Conservation (phyloP, 2,888 invertebrate genomes). For the Sphaerolaimus hirsutus region DNA sequence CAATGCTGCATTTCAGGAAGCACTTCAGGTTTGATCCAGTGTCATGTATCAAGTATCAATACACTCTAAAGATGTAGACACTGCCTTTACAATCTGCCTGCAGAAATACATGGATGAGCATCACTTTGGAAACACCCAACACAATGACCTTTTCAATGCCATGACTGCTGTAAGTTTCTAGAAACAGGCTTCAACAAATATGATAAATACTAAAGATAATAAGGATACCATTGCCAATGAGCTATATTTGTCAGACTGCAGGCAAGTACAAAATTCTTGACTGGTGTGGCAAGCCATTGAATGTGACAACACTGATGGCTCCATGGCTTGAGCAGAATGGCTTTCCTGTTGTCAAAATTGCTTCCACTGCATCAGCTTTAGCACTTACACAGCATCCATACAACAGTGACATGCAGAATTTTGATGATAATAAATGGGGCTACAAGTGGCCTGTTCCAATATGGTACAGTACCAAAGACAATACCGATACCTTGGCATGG, state of each 20-base stretch:
- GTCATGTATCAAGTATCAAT: too few species aligned
- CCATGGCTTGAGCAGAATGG: constrained; percentile 10
- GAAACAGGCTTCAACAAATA: not conserved
- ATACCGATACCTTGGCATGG: not conserved
- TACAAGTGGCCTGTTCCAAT: not conserved
- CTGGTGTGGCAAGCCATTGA: constrained; percentile 9
- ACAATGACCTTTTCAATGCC: not conserved
- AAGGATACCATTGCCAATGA: not conserved
- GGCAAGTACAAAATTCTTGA: constrained; percentile 5
- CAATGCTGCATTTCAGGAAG: not conserved
- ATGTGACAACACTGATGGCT: constrained; percentile 9
- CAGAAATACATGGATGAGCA: not conserved
- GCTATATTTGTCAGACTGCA: constrained; percentile 5
- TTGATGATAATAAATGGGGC: not conserved
- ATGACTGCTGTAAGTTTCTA: not conserved
- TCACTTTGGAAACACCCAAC: not conserved
- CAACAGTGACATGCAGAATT: not conserved
- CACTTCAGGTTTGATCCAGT: too few species aligned
- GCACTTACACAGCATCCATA: constrained; percentile 8
- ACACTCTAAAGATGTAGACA: too few species aligned
- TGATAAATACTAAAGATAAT: not conserved
- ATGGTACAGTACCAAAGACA: not conserved
- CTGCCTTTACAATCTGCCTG: not conserved
- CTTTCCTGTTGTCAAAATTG: constrained; percentile 9
- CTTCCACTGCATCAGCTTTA: constrained; percentile 4